These are phyloP conservation scores for Brachypteracias leptosomus DNA, from an alignment of 2,113 vertebrate genomes.

Conservation along the genomic window DNA sequence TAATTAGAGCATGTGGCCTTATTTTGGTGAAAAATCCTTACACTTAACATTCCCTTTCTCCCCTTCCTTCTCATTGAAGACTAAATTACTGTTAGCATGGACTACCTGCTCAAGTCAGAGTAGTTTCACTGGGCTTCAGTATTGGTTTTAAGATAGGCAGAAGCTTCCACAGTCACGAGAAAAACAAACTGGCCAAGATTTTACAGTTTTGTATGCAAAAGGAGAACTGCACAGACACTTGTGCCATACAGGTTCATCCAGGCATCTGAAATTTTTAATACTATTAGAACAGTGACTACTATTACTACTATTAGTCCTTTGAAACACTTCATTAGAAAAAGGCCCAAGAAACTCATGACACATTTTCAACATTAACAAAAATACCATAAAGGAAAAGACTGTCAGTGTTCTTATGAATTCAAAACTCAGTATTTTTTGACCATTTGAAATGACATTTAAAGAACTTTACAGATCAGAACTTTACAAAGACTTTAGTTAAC, in stretches of 20 bases:
- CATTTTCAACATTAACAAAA: background rate
- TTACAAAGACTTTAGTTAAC: background rate
- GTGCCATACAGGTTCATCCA: background rate
- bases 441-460: background rate
- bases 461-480: background rate
- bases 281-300: background rate
- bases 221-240: background rate
- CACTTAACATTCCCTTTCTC: background rate
- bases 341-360: background rate
- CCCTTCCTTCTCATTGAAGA: background rate
- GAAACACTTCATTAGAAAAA: background rate
- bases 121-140: background rate
- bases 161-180: background rate
- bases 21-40: background rate
- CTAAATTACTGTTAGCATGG: background rate
- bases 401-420: background rate
- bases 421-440: background rate
- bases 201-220: background rate
- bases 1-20: background rate
- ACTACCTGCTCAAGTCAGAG: background rate
- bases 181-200: background rate
- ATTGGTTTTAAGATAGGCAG: background rate
- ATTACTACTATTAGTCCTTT: background rate
- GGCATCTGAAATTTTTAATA: background rate
- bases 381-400: background rate